phyloP scores from a whole-genome alignment of 2,888 invertebrate species.

The Papilio demoleus region DNA sequence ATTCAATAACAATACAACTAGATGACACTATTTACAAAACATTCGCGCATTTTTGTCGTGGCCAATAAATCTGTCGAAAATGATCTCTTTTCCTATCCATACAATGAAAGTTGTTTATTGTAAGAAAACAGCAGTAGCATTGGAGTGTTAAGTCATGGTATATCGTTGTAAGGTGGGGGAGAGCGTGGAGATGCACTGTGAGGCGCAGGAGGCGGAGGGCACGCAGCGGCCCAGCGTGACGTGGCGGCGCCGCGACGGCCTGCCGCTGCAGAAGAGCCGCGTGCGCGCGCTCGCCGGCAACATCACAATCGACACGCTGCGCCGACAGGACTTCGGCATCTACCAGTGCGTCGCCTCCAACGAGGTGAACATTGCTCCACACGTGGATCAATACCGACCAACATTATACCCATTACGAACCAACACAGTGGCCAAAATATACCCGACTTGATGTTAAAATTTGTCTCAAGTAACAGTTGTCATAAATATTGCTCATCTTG shows the following conservation, averaged over 20 bases:
- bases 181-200: slow-evolving; percentile 97
- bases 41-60: too few species aligned
- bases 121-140: too few species aligned
- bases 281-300: slow-evolving; percentile 93
- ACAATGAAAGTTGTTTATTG: too few species aligned
- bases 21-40: not conserved
- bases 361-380: slow-evolving; percentile 80
- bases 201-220: slow-evolving; percentile 95
- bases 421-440: too few species aligned
- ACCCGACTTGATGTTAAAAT: too few species aligned
- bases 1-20: not conserved
- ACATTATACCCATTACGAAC: too few species aligned
- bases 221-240: slow-evolving; percentile 94
- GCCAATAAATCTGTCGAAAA: too few species aligned
- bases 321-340: slow-evolving; percentile 95
- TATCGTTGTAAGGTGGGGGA: slow-evolving; percentile 85
- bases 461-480: too few species aligned
- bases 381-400: too few species aligned
- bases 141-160: too few species aligned
- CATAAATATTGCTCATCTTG: too few species aligned
- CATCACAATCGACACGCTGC: slow-evolving; percentile 94
- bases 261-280: slow-evolving; percentile 91
- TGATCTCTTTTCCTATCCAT: too few species aligned
- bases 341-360: slow-evolving; percentile 98
- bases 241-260: slow-evolving; percentile 95